These are phyloP conservation scores for Orthosia gothica DNA, from an alignment of 2,888 invertebrate species.

Conservation along the genomic window DNA sequence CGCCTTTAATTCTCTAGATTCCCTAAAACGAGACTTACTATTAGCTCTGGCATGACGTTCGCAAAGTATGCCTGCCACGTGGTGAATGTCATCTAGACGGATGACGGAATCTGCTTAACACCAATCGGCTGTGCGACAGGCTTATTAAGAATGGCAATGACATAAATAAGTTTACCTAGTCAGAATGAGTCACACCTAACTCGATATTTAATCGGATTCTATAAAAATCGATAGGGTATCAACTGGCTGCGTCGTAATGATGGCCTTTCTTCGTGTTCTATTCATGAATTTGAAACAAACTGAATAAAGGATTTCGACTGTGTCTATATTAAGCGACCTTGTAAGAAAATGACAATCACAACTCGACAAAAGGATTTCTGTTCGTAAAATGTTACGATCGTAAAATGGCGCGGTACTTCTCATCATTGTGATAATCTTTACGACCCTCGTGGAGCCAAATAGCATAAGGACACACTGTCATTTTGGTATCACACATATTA, in stretches of 20 bases:
- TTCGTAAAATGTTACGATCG: conserved; percentile 9
- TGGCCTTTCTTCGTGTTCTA: conserved; percentile 27
- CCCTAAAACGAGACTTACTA: neutral
- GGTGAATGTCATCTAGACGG: conserved; percentile 16
- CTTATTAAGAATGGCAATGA: conserved; percentile 35
- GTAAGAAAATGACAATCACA: conserved; percentile 9
- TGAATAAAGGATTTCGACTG: neutral
- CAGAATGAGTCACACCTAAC: conserved; percentile 38
- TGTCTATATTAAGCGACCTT: conserved; percentile 9
- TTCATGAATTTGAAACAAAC: conserved; percentile 11
- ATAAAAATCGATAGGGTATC: conserved; percentile 34
- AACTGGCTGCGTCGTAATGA: conserved; percentile 23
- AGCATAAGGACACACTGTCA: neutral
- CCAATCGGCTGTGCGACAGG: conserved; percentile 7
- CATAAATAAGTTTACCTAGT: conserved; percentile 21
- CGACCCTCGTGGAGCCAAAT: neutral
- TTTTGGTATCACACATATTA: neutral
- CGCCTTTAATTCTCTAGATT: neutral
- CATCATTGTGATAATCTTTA: conserved; percentile 8
- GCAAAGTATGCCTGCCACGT: neutral
- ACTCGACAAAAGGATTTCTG: conserved; percentile 7
- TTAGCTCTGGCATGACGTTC: neutral
- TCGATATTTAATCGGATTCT: conserved; percentile 2
- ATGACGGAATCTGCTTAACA: conserved; percentile 33
- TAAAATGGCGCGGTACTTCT: conserved; percentile 10